phyloP scores from a whole-genome alignment of 2,113 vertebrate species.

The Tenrec ecaudatus region DNA sequence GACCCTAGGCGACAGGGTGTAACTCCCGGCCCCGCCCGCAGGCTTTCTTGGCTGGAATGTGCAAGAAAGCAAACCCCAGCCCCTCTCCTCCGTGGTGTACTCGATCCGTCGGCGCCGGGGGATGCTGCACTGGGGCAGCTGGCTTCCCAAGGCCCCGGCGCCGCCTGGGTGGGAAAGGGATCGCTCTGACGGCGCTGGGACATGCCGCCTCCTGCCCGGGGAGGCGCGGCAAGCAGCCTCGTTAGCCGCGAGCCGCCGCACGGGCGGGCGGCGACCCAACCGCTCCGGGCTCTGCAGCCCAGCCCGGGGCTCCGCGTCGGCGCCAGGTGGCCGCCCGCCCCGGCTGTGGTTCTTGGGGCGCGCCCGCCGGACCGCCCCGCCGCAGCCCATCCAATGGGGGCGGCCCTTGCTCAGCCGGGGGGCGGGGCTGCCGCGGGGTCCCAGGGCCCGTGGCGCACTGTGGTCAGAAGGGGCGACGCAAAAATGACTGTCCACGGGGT shows the following conservation, averaged over 20 bases:
- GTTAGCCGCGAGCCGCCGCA: not conserved
- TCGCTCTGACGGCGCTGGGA: not conserved
- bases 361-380: not conserved
- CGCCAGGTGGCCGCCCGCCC: conserved; percentile 55
- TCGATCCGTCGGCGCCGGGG: not conserved
- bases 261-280: not conserved
- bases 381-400: no score
- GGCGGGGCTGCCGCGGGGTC: not conserved
- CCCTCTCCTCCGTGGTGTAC: not conserved
- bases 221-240: not conserved
- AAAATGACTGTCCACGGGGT: no score
- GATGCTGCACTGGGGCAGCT: not conserved
- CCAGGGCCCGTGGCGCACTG: no score
- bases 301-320: not conserved
- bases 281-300: not conserved
- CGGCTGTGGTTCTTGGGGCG: accelerated
- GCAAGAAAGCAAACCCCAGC: not conserved
- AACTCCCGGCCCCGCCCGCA: no score
- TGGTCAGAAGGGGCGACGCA: not conserved
- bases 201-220: not conserved
- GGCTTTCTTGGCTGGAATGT: not conserved
- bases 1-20: not conserved
- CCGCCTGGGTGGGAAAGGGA: no score
- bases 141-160: not conserved
- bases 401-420: not conserved